Evolutionary conservation across 2,888 invertebrate genomes (phyloP).

Genomic region (Acleris cristana): DNA sequence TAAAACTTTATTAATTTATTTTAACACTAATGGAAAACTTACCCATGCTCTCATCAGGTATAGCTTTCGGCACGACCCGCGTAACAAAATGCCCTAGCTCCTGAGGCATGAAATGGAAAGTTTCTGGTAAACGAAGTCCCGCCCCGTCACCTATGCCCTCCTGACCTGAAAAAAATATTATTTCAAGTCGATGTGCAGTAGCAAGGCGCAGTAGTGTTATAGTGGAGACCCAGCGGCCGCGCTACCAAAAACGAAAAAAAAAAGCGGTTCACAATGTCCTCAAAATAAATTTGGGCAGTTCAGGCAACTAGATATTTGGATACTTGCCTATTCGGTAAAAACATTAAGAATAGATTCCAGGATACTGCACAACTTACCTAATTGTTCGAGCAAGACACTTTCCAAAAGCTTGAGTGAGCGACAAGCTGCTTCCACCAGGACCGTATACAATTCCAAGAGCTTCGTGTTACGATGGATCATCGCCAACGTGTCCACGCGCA

Average conservation of each 20-base stretch:
- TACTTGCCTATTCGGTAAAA: too few species aligned
- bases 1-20: slow-evolving; percentile 8
- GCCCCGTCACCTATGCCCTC: slow-evolving; percentile 80
- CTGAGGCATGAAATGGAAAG: slow-evolving; percentile 89
- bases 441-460: slow-evolving; percentile 87
- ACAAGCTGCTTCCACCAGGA: slow-evolving; percentile 89
- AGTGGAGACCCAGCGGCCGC: too few species aligned
- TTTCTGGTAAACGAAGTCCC: slow-evolving; percentile 84
- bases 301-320: neutral
- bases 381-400: slow-evolving; percentile 84
- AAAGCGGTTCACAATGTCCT: too few species aligned
- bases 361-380: slow-evolving; percentile 60
- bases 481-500: slow-evolving; percentile 88
- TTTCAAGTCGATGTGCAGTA: neutral
- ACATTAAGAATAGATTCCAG: neutral
- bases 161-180: slow-evolving; percentile 58
- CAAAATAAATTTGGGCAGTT: neutral
- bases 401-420: slow-evolving; percentile 87
- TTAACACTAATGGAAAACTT: slow-evolving; percentile 46
- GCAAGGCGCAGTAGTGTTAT: neutral
- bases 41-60: slow-evolving; percentile 88
- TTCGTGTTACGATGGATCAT: slow-evolving; percentile 87
- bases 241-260: too few species aligned
- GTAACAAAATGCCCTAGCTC: slow-evolving; percentile 91
- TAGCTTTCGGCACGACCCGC: slow-evolving; percentile 86